Conservation (phyloP, 2,888 invertebrate species). For the Eledona agricola region DNA sequence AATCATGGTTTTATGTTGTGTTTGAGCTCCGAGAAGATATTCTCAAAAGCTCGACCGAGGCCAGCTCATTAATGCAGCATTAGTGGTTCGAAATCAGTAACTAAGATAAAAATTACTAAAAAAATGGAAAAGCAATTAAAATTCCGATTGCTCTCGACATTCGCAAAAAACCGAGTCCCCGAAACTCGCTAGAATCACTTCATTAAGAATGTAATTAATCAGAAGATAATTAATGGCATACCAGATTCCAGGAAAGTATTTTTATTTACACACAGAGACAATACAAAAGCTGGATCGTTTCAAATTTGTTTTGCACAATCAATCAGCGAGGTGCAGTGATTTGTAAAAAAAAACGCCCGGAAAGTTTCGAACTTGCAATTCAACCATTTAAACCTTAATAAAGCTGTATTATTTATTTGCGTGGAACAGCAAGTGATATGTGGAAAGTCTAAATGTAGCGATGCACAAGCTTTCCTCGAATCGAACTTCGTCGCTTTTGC, state of each 20-base stretch:
- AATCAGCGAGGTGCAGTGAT: too few relatives aligned
- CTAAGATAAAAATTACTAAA: constrained; percentile 22
- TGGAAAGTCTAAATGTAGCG: constrained; percentile 43
- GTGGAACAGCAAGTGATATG: constrained; percentile 46
- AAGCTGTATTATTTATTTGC: constrained; percentile 42
- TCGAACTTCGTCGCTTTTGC: constrained; percentile 50
- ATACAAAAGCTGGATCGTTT: constrained; percentile 8
- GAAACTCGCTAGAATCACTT: constrained; percentile 26
- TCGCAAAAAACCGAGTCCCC: constrained; percentile 15
- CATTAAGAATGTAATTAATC: constrained; percentile 28
- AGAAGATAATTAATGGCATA: constrained; percentile 30
- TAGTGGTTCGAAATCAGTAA: constrained; percentile 4
- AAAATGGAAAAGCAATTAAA: constrained; percentile 24
- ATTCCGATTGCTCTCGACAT: constrained; percentile 25
- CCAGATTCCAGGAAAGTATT: constrained; percentile 6
- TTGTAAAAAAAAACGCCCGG: too few relatives aligned
- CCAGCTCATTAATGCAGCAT: constrained; percentile 18
- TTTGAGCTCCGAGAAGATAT: neutral
- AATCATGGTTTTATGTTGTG: constrained; percentile 13
- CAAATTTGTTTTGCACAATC: too few relatives aligned
- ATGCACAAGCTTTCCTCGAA: constrained; percentile 40
- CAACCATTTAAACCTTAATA: constrained; percentile 33
- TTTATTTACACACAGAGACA: constrained; percentile 21
- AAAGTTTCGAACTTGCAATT: constrained; percentile 24
- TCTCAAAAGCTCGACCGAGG: too few relatives aligned